Percentiles rank a stretch among this genome's conserved stretches.
These are phyloP conservation scores for Xylocampa areola DNA, from an alignment of 2,888 invertebrate species.

Conservation along the genomic window DNA sequence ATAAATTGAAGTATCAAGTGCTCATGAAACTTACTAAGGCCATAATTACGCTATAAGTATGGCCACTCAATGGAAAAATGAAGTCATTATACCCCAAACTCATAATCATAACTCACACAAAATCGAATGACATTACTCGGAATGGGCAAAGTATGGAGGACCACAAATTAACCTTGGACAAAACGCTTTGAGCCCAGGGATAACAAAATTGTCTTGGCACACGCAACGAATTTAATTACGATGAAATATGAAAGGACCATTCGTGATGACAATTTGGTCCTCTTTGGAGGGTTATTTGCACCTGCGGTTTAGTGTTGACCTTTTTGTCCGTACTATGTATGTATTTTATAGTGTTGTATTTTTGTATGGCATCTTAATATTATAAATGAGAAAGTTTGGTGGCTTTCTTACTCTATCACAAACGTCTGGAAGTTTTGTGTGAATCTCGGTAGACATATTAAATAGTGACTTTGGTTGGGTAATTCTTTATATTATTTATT, in stretches of 20 bases:
- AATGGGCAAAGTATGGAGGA: constrained; percentile 21
- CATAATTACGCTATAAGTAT: constrained; percentile 17
- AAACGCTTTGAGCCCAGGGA: constrained; percentile 30
- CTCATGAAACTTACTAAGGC: neutral
- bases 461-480: no score
- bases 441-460: no score
- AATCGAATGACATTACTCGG: constrained; percentile 38
- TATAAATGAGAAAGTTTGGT: no score
- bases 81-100: constrained; percentile 18
- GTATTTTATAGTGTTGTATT: neutral
- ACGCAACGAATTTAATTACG: constrained; percentile 50
- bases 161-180: constrained; percentile 43
- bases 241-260: constrained; percentile 43
- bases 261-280: constrained; percentile 37
- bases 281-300: constrained; percentile 21
- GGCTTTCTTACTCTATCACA: no score
- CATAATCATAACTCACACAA: constrained; percentile 28
- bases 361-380: no score
- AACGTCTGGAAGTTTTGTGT: no score
- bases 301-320: neutral
- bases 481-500: no score
- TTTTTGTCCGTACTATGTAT: neutral
- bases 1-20: no score
- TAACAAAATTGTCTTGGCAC: constrained; percentile 47
- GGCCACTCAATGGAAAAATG: constrained; percentile 11